Evolutionary conservation across 2,113 vertebrate genomes (phyloP), one percentile per base, ranked within the genome.

Genomic region (Polypterus bichir): DNA sequence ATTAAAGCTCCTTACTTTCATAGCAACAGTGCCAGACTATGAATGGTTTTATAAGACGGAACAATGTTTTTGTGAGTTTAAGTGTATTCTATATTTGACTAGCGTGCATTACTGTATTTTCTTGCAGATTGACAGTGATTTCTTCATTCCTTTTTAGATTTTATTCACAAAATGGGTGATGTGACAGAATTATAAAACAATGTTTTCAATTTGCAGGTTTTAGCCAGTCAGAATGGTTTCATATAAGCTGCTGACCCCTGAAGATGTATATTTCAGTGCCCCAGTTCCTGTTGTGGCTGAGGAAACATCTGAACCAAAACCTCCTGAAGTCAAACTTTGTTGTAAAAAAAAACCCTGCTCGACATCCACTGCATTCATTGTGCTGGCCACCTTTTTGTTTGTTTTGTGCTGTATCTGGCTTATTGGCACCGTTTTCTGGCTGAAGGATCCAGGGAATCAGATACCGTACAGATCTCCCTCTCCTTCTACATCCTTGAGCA

Each of bases 391-490:
- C 3, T 72, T 85, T 52, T 67, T 86, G 62, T 59, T 88, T 54
- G 64, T 81, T 7, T 71, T 86, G 55, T 71, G 70, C 45, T 72
- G 67, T 0, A 64, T 80, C 60, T 88, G 86, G 84, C 63, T 88
- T 2, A 60, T 88, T 4, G 78, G 75, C 60, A 80, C 84, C 8
- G 59, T 81, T n/a, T 76, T 86, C 57, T 86, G 84, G 84, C 55
- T 86, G 11, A 79, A 77, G 54, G 47, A 60, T 1, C 68, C 78
- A 0, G 60, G 76, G 46, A 68, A 53, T 57, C 45, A 58, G 4
- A 56, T 68, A 7, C 68, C 68, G 0, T 74, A 76, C 27, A 64
- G 47, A 54, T 76, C 67, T 0, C 86, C 69, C 0, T 4, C 66
- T 0, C 83, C 79, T 0, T 69, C 54, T 7, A n/a, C 68, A 45